phyloP scores from a whole-genome alignment of 2,113 vertebrate species.

The Chiloscyllium plagiosum region DNA sequence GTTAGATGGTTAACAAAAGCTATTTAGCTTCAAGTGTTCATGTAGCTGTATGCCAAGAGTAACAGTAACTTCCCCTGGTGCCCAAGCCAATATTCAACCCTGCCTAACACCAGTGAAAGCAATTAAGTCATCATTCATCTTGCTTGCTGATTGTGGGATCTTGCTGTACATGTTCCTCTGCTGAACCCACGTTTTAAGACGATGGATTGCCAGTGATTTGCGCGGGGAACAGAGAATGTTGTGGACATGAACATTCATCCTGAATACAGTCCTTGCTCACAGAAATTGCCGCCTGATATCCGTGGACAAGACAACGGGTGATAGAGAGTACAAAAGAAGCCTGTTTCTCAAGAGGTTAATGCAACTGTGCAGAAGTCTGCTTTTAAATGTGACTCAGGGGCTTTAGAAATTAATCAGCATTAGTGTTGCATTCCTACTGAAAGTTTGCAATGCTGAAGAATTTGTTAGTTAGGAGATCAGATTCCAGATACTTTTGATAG shows the following conservation, averaged over 20 bases:
- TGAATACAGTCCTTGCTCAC: not conserved
- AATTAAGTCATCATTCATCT: not conserved
- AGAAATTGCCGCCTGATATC: not conserved
- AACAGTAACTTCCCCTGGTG: not conserved
- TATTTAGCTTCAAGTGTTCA: too few species aligned
- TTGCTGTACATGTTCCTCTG: not conserved
- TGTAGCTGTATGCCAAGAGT: not conserved
- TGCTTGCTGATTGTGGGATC: not conserved
- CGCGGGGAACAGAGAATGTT: not conserved
- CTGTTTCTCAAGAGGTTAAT: not conserved
- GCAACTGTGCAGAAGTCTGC: not conserved
- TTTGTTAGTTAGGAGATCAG: constrained; percentile 51
- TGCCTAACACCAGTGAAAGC: not conserved
- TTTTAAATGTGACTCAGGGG: not conserved
- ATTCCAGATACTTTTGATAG: constrained; percentile 49
- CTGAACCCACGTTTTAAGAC: not conserved
- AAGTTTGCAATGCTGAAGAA: constrained; percentile 59
- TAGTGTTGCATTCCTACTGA: constrained; percentile 57
- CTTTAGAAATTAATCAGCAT: constrained; percentile 39
- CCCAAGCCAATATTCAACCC: not conserved
- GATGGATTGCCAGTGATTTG: not conserved
- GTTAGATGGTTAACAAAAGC: too few species aligned
- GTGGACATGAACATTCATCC: not conserved
- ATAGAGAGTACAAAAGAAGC: not conserved
- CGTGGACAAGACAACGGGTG: not conserved